Conservation (phyloP, 1,140 invertebrate genomes). For the Argopecten irradians region DNA sequence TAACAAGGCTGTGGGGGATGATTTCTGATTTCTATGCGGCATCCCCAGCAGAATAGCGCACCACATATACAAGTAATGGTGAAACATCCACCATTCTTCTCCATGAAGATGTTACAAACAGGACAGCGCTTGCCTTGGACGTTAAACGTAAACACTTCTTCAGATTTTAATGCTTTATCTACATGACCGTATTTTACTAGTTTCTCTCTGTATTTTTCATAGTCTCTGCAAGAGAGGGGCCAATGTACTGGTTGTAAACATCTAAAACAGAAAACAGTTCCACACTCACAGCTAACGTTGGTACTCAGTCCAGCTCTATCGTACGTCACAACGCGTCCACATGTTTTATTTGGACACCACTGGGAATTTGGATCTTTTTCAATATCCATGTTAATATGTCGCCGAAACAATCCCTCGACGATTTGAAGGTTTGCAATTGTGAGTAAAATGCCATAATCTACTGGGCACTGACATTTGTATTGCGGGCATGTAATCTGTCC, state of each 20-base stretch:
- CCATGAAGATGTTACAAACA: slow-evolving; percentile 31
- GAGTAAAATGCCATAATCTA: slow-evolving; percentile 55
- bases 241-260: slow-evolving; percentile 60
- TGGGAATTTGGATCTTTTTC: slow-evolving; percentile 36
- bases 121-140: slow-evolving; percentile 51
- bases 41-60: slow-evolving; percentile 56
- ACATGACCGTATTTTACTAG: slow-evolving; percentile 44
- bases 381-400: slow-evolving; percentile 44
- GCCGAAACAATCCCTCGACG: slow-evolving; percentile 43
- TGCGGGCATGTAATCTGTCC: slow-evolving; percentile 53
- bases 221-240: slow-evolving; percentile 59
- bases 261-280: slow-evolving; percentile 55
- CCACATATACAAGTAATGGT: slow-evolving; percentile 50
- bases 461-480: slow-evolving; percentile 51
- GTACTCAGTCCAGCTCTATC: not conserved
- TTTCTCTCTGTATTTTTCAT: slow-evolving; percentile 46
- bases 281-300: slow-evolving; percentile 57
- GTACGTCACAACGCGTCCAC: slow-evolving; percentile 55
- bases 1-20: not conserved
- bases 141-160: not conserved
- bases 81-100: slow-evolving; percentile 51
- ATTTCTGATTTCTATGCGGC: slow-evolving; percentile 25
- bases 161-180: slow-evolving; percentile 2
- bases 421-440: slow-evolving; percentile 57
- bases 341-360: slow-evolving; percentile 65